phyloP scores from a whole-genome alignment of 2,113 vertebrate species.

The Malurus melanocephalus region DNA sequence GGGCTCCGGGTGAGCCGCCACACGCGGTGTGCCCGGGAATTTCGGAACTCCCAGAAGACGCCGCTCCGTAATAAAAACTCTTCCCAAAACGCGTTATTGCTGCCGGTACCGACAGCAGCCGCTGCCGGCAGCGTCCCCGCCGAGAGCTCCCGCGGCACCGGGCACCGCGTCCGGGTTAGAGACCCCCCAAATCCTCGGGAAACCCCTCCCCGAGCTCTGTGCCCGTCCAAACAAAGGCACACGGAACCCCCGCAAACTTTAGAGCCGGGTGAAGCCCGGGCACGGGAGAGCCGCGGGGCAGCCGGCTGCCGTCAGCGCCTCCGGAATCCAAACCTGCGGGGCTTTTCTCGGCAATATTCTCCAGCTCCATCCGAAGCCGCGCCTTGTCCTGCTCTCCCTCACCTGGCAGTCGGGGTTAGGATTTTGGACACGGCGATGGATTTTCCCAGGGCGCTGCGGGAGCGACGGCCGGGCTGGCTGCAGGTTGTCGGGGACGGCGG shows the following conservation, averaged over 20 bases:
- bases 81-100: not conserved
- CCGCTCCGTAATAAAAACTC: not conserved
- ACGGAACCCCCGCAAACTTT: not conserved
- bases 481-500: slow-evolving; percentile 21
- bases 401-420: not conserved
- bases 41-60: not conserved
- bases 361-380: slow-evolving; percentile 15
- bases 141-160: not conserved
- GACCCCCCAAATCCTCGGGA: not conserved
- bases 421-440: not conserved
- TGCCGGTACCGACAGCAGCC: not conserved
- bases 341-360: not conserved
- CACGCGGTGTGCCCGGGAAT: not conserved
- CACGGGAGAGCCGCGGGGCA: not conserved
- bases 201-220: not conserved
- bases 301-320: not conserved
- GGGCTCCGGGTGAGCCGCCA: not conserved
- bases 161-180: accelerated
- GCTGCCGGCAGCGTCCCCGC: not conserved
- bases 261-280: accelerated
- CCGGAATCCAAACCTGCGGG: slow-evolving; percentile 23
- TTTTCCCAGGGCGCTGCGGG: not conserved
- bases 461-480: not conserved
- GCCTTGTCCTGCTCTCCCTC: slow-evolving; percentile 12
- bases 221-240: not conserved